phyloP scores from a whole-genome alignment of 2,113 vertebrate genomes.

The Toxostoma redivivum region DNA sequence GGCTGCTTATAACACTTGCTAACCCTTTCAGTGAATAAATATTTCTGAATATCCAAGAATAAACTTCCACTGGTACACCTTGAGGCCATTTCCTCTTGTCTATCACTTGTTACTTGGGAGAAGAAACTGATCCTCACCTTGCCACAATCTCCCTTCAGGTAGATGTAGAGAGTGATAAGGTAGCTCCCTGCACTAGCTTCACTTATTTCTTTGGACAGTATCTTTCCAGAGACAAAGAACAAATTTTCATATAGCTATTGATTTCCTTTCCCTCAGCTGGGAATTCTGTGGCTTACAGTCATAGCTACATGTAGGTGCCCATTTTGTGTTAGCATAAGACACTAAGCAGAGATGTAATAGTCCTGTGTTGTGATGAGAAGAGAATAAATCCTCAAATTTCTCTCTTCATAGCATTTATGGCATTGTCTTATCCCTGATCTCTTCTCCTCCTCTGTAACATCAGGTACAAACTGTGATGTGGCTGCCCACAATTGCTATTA shows the following conservation, averaged over 20 bases:
- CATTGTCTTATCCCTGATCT: neutral
- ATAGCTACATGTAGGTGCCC: neutral
- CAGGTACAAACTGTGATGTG: neutral
- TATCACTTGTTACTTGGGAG: neutral
- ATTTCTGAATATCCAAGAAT: neutral
- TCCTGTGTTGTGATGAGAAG: neutral
- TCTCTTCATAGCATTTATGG: neutral
- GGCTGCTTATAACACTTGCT: neutral
- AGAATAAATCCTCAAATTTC: neutral
- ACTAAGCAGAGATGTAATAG: neutral
- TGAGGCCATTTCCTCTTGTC: neutral
- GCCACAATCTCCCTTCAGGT: neutral
- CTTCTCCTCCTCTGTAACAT: neutral
- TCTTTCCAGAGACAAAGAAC: neutral
- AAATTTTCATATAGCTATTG: neutral
- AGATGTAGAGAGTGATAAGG: neutral
- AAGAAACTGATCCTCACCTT: neutral
- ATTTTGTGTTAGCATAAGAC: neutral
- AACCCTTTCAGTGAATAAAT: neutral
- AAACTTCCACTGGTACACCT: neutral
- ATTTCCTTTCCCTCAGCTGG: neutral
- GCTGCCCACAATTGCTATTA: neutral
- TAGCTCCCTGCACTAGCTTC: neutral
- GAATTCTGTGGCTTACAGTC: neutral
- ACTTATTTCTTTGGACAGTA: neutral